phyloP scores from a whole-genome alignment of 2,888 invertebrate species.

The Strigamia crassipes region DNA sequence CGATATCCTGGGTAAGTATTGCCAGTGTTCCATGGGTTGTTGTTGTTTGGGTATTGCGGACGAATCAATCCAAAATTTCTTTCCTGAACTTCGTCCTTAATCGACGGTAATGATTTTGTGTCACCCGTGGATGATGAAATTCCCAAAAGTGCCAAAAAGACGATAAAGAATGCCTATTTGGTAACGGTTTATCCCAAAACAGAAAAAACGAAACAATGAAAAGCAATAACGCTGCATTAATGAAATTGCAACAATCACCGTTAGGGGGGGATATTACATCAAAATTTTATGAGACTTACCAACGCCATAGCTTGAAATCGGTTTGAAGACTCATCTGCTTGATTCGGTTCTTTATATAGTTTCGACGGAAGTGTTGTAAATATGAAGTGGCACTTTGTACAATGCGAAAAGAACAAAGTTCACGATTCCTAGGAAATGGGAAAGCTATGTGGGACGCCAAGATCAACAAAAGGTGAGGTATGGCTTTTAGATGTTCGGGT shows the following conservation, averaged over 20 bases:
- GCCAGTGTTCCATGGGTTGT: not conserved
- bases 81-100: not conserved
- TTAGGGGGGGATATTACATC: not conserved
- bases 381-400: not conserved
- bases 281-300: not conserved
- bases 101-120: not conserved
- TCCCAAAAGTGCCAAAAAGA: not conserved
- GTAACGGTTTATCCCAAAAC: not conserved
- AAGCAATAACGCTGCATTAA: not conserved
- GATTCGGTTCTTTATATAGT: conserved; percentile 2
- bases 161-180: not conserved
- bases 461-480: conserved; percentile 30
- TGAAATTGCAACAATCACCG: not conserved
- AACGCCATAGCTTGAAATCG: not conserved
- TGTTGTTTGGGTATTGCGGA: not conserved
- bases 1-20: not conserved
- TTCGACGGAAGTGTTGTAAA: not conserved
- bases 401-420: not conserved
- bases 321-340: not conserved
- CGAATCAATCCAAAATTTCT: conserved; percentile 17
- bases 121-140: not conserved
- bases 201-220: not conserved
- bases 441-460: conserved; percentile 4
- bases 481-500: not conserved
- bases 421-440: conserved; percentile 19